phyloP scores from a whole-genome alignment of 2,113 vertebrate species.

The Oncorhynchus kisutch region DNA sequence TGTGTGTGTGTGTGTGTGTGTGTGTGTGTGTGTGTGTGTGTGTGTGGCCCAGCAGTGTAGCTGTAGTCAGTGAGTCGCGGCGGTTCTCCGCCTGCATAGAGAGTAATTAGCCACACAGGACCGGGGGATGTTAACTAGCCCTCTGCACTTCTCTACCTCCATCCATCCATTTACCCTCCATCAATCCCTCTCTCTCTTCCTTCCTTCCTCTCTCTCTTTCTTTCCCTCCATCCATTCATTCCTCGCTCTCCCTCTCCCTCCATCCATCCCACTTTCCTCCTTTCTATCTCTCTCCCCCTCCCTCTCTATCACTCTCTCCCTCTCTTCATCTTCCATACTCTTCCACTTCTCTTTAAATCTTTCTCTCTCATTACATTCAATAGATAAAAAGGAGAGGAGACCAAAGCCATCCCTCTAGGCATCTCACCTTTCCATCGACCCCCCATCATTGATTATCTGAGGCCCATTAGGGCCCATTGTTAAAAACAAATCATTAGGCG shows the following conservation, averaged over 20 bases:
- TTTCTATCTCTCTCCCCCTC: constrained; percentile 3
- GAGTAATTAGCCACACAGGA: constrained; percentile 79
- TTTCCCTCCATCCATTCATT: constrained; percentile 1
- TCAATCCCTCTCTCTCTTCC: background rate
- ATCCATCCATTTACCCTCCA: constrained; percentile 5
- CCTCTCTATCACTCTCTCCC: constrained; percentile 7
- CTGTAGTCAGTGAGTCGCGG: constrained; percentile 67
- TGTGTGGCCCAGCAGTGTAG: constrained; percentile 62
- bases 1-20: constrained; percentile 38
- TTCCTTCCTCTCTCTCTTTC: constrained; percentile 11
- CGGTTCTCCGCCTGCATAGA: constrained; percentile 62
- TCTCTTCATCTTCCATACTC: background rate
- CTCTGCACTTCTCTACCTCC: constrained; percentile 45
- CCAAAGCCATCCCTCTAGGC: constrained; percentile 66
- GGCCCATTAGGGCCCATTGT: constrained; percentile 94
- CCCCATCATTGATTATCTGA: constrained; percentile 92
- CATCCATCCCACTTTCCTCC: background rate
- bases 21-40: constrained; percentile 46
- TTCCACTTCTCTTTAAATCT: constrained; percentile 39
- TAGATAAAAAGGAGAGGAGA: constrained; percentile 37
- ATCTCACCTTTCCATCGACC: constrained; percentile 85
- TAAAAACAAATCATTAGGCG: constrained; percentile 88
- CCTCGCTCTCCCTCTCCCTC: constrained; percentile 21
- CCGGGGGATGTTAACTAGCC: constrained; percentile 70
- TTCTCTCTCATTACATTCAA: constrained; percentile 17